These are phyloP conservation scores for Drosophila sechellia DNA, from an alignment of 1,140 invertebrate genomes.

Conservation along the genomic window DNA sequence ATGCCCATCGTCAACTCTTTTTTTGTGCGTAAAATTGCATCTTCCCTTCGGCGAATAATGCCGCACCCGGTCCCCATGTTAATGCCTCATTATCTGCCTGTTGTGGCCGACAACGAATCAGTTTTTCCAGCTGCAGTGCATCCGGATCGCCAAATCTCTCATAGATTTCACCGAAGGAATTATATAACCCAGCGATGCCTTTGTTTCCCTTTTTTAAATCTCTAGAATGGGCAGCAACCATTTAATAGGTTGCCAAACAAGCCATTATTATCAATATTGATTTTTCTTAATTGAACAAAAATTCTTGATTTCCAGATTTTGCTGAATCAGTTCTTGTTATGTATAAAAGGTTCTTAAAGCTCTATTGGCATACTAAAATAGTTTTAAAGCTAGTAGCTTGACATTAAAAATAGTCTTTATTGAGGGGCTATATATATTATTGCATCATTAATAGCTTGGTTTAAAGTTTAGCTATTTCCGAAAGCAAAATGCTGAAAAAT, in stretches of 20 bases:
- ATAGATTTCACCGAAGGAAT: conserved; percentile 15
- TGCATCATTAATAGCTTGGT: no score
- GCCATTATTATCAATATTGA: conserved; percentile 40
- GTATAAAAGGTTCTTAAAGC: no score
- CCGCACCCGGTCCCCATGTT: neutral
- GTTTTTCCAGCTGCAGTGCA: conserved; percentile 33
- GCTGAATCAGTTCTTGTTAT: neutral
- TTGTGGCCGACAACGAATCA: conserved; percentile 46
- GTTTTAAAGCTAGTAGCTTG: no score
- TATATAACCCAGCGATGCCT: neutral
- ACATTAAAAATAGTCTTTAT: neutral
- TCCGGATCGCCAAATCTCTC: neutral
- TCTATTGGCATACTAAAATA: no score
- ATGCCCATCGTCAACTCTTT: conserved; percentile 23
- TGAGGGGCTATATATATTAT: no score
- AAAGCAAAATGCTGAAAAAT: neutral
- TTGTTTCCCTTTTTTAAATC: conserved; percentile 41
- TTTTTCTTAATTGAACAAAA: conserved; percentile 39
- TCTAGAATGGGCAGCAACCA: conserved; percentile 31
- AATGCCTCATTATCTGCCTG: conserved; percentile 52
- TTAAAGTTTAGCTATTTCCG: no score
- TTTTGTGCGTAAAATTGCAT: conserved; percentile 59
- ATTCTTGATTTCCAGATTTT: neutral
- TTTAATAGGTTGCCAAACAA: conserved; percentile 47
- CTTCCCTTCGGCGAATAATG: conserved; percentile 26